These are phyloP conservation scores for Cygnus olor DNA, from an alignment of 2,797 vertebrate genomes.

Conservation along the genomic window DNA sequence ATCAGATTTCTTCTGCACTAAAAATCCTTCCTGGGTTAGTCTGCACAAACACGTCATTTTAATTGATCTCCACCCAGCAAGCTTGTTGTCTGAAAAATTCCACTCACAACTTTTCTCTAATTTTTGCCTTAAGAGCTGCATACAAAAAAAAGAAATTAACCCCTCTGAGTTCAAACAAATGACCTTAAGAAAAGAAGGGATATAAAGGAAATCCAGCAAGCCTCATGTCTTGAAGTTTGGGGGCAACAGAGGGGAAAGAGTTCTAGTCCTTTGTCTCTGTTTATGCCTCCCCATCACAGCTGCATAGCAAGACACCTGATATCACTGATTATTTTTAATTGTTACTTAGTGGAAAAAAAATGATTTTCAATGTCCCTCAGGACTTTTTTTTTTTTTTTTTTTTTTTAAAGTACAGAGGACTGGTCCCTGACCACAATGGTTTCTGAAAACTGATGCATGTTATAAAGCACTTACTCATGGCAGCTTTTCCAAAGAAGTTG, in stretches of 20 bases:
- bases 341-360: background rate
- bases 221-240: background rate
- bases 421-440: background rate
- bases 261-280: background rate
- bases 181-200: background rate
- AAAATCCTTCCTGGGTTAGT: constrained; percentile 43
- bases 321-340: background rate
- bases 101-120: background rate
- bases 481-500: constrained; percentile 92
- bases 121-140: constrained; percentile 11
- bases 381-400: background rate
- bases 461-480: constrained; percentile 83
- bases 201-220: background rate
- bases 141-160: constrained; percentile 12
- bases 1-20: constrained; percentile 58
- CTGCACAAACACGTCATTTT: constrained; percentile 36
- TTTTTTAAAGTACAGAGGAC: background rate
- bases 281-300: background rate
- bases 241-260: background rate
- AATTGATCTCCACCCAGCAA: constrained; percentile 58
- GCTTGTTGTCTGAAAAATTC: constrained; percentile 46
- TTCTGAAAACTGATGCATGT: background rate
- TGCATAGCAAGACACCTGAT: background rate
- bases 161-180: background rate
- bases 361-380: background rate